Evolutionary conservation across 2,797 vertebrate species (phyloP).

Genomic region (Rhinichthys osculus): DNA sequence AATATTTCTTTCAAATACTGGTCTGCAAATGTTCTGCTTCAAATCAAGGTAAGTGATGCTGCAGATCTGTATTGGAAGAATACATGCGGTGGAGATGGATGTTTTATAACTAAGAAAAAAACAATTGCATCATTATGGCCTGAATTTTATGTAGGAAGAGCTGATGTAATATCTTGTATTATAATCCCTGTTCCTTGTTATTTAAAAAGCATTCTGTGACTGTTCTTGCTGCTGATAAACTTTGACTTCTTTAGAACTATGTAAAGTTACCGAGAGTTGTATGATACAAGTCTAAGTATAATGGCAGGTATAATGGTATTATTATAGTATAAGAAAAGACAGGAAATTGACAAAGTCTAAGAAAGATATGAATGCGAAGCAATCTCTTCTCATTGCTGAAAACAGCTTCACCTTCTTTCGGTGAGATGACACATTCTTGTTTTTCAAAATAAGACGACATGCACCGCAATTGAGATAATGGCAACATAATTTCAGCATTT

Average conservation of each 20-base stretch:
- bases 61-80: slow-evolving; percentile 4
- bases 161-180: slow-evolving; percentile 5
- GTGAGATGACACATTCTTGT: background rate
- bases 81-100: background rate
- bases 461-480: background rate
- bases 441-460: slow-evolving; percentile 11
- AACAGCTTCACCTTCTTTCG: slow-evolving; percentile 23
- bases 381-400: slow-evolving; percentile 36
- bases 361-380: slow-evolving; percentile 29
- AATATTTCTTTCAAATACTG: background rate
- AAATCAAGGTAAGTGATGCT: background rate
- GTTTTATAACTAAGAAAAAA: background rate
- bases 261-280: background rate
- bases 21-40: background rate
- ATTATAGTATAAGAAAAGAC: background rate
- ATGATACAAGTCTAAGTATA: background rate
- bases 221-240: slow-evolving; percentile 16
- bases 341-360: background rate
- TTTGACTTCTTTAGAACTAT: background rate
- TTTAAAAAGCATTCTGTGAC: slow-evolving; percentile 4
- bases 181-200: background rate
- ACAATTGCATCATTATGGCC: slow-evolving; percentile 25
- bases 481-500: slow-evolving; percentile 12
- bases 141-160: background rate
- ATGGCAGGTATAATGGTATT: background rate